phyloP scores from a whole-genome alignment of 2,888 invertebrate genomes.

The Dorcus parallelipipedus region DNA sequence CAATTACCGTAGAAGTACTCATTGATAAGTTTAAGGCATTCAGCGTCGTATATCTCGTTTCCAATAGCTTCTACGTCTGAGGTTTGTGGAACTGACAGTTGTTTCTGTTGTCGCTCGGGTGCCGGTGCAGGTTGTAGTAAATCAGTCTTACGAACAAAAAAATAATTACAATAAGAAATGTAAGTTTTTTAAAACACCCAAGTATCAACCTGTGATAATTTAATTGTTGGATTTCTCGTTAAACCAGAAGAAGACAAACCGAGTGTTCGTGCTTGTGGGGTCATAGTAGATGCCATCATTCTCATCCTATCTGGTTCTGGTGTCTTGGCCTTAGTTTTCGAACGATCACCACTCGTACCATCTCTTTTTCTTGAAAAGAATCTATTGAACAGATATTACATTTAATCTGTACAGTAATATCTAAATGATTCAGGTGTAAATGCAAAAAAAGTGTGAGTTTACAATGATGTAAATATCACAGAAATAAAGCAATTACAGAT shows the following conservation, averaged over 20 bases:
- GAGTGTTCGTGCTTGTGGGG: constrained; percentile 41
- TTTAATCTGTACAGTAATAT: not conserved
- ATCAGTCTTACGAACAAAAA: constrained; percentile 14
- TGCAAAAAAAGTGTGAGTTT: no score
- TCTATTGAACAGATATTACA: constrained; percentile 46
- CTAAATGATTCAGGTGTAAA: no score
- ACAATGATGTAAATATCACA: no score
- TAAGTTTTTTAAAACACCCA: not conserved
- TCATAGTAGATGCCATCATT: constrained; percentile 20
- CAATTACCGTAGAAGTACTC: constrained; percentile 87
- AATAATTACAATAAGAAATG: not conserved
- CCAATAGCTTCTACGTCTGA: constrained; percentile 77
- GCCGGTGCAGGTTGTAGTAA: constrained; percentile 25
- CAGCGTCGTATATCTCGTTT: constrained; percentile 82
- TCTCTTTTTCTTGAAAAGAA: constrained; percentile 80
- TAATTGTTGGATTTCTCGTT: constrained; percentile 49
- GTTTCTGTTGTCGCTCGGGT: constrained; percentile 56
- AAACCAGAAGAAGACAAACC: constrained; percentile 49
- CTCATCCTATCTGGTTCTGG: constrained; percentile 59
- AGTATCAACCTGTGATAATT: constrained; percentile 54
- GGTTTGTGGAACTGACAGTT: constrained; percentile 68
- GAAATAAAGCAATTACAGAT: no score
- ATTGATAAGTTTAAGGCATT: constrained; percentile 87
- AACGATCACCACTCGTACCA: constrained; percentile 63
- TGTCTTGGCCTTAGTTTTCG: constrained; percentile 63